These are phyloP conservation scores for Athene cunicularia DNA, from an alignment of 2,113 vertebrate species.

Conservation along the genomic window DNA sequence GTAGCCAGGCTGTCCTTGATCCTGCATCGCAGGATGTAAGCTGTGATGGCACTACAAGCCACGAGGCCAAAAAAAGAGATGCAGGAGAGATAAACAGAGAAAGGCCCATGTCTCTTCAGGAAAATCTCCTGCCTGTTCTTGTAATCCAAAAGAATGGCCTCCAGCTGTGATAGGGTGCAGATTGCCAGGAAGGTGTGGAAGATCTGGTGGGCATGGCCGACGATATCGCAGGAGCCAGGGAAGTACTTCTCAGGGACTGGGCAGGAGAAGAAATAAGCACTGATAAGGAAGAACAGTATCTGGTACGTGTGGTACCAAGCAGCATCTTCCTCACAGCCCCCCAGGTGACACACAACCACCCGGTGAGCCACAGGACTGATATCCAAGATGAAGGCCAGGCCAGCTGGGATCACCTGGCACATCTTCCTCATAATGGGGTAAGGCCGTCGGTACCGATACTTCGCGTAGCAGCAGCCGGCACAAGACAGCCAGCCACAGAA, in stretches of 20 bases:
- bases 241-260: constrained; percentile 90
- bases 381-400: constrained; percentile 86
- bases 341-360: constrained; percentile 80
- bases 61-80: constrained; percentile 80
- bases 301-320: constrained; percentile 87
- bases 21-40: constrained; percentile 73
- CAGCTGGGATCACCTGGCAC: constrained; percentile 87
- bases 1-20: constrained; percentile 75
- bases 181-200: constrained; percentile 89
- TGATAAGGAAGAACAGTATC: constrained; percentile 85
- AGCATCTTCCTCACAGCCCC: constrained; percentile 80
- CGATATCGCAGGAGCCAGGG: constrained; percentile 87
- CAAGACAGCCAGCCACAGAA: constrained; percentile 90
- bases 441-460: constrained; percentile 85
- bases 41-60: constrained; percentile 79
- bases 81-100: constrained; percentile 77
- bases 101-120: constrained; percentile 76
- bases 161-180: constrained; percentile 89
- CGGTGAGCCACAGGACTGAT: constrained; percentile 88
- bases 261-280: constrained; percentile 91
- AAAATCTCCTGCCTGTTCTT: constrained; percentile 77
- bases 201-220: constrained; percentile 92
- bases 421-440: constrained; percentile 89
- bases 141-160: constrained; percentile 89
- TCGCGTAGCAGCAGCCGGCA: constrained; percentile 88